Evolutionary conservation across 2,113 vertebrate species (phyloP).

Genomic region (Ciconia stormi): DNA sequence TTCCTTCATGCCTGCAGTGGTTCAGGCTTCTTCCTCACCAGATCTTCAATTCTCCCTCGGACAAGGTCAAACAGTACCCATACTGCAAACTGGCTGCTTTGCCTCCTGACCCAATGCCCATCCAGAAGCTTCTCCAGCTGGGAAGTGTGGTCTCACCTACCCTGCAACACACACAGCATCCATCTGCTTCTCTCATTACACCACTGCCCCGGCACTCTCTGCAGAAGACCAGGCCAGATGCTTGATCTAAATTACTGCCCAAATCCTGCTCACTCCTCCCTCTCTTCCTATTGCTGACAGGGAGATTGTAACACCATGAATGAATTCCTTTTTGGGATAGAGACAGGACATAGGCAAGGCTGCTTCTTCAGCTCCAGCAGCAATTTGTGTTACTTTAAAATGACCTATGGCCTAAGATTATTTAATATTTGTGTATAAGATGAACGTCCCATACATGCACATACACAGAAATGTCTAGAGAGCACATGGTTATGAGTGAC

Average conservation of each 20-base stretch:
- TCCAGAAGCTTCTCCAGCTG: neutral
- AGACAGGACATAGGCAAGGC: accelerated
- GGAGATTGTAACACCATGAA: neutral
- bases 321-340: neutral
- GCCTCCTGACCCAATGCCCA: neutral
- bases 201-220: neutral
- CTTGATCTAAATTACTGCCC: neutral
- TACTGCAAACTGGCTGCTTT: neutral
- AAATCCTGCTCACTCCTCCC: neutral
- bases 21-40: neutral
- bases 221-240: neutral
- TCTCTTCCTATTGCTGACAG: neutral
- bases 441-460: neutral
- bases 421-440: neutral
- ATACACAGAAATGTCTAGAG: neutral
- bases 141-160: neutral
- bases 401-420: neutral
- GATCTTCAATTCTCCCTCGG: neutral
- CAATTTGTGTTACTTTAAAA: neutral
- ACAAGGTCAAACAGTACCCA: neutral
- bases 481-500: neutral
- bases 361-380: neutral
- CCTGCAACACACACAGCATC: neutral
- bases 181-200: neutral
- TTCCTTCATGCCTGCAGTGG: neutral